These are phyloP conservation scores for Pseudorectes ferrugineus DNA, from an alignment of 2,113 vertebrate species.

Conservation along the genomic window DNA sequence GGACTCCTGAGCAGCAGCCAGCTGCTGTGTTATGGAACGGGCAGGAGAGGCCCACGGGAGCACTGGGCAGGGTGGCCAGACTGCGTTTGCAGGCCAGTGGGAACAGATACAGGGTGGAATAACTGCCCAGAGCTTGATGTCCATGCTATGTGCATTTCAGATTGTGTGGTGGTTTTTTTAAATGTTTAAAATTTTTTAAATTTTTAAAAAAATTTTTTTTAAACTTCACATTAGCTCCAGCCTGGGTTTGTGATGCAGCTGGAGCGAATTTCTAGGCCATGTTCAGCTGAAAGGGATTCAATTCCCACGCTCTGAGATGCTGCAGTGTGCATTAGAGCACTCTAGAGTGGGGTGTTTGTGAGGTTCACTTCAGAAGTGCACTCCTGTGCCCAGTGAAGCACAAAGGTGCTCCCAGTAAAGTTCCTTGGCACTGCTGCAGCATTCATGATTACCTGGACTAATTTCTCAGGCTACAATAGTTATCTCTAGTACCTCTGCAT, in stretches of 20 bases:
- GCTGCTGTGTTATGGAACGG: not conserved
- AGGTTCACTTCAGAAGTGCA: not conserved
- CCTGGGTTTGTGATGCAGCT: not conserved
- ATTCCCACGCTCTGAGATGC: accelerated
- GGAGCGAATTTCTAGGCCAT: not conserved
- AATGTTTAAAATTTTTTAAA: too few relatives aligned
- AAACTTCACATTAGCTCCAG: not conserved
- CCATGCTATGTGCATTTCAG: not conserved
- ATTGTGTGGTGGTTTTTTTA: too few relatives aligned
- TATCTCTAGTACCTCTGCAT: not conserved
- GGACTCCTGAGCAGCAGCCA: not conserved
- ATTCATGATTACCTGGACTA: not conserved
- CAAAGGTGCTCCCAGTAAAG: not conserved
- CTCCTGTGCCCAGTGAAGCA: not conserved
- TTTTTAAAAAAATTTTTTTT: not conserved
- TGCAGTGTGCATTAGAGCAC: not conserved
- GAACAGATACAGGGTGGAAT: not conserved
- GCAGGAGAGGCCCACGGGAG: not conserved
- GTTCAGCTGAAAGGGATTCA: not conserved
- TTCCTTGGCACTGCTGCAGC: not conserved
- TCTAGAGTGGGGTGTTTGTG: not conserved
- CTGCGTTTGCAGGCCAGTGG: not conserved
- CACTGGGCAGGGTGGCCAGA: not conserved
- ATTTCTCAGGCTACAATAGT: not conserved
- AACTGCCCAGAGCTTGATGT: not conserved